phyloP scores from a whole-genome alignment of 23 tunicate genomes.

The Oikopleura dioica region DNA sequence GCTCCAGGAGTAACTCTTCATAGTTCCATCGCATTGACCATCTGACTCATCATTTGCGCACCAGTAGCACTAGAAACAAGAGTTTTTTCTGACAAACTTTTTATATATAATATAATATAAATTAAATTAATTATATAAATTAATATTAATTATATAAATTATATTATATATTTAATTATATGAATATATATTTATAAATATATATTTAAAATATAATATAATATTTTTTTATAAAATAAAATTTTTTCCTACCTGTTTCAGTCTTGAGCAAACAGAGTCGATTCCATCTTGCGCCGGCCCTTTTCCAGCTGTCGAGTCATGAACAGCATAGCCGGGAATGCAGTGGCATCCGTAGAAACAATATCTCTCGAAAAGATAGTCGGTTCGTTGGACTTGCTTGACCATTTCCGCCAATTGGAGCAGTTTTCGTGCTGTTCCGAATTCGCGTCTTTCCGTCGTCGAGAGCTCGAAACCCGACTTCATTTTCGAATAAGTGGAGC shows the following conservation, averaged over 20 bases:
- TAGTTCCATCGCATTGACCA: background rate
- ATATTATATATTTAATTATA: background rate
- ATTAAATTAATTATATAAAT: background rate
- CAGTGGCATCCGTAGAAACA: slow-evolving; percentile 11
- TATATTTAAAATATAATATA: background rate
- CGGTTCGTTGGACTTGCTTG: background rate
- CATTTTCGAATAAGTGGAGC: background rate
- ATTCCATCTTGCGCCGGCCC: slow-evolving; percentile 1
- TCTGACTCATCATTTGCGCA: background rate
- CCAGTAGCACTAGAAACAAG: background rate
- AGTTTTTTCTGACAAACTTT: background rate
- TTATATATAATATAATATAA: background rate
- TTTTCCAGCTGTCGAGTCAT: background rate
- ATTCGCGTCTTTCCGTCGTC: background rate
- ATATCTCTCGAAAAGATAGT: slow-evolving; percentile 1
- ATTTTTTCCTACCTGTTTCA: background rate
- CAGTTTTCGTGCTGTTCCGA: slow-evolving; percentile 5
- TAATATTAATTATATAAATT: background rate
- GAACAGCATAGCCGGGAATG: slow-evolving; percentile 5
- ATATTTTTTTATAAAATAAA: background rate
- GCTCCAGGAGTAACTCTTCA: background rate
- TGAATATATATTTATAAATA: background rate
- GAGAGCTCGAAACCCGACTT: background rate
- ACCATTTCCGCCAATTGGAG: background rate
- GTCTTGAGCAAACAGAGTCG: background rate